Evolutionary conservation across 2,888 invertebrate species (phyloP).

Genomic region (Chelonus formosanus): DNA sequence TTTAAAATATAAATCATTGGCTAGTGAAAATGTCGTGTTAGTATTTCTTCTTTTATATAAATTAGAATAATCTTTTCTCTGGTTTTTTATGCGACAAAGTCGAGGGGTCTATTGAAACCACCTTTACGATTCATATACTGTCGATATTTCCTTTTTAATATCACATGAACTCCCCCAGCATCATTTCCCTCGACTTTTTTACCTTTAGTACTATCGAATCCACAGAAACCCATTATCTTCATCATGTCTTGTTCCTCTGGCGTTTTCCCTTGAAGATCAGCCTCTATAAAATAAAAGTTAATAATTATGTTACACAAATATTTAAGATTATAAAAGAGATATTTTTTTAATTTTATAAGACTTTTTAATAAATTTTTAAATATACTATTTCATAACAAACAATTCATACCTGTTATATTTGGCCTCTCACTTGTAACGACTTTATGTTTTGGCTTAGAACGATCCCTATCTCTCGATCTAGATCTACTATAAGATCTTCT

Average conservation of each 20-base stretch:
- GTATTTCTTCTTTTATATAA: constrained; percentile 1
- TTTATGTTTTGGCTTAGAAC: constrained; percentile 62
- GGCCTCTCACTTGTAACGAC: constrained; percentile 61
- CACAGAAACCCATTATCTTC: constrained; percentile 95
- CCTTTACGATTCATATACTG: constrained; percentile 99
- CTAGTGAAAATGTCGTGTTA: neutral
- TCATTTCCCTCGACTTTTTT: constrained; percentile 96
- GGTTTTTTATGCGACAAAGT: constrained; percentile 83
- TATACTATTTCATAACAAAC: no score
- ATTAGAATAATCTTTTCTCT: neutral
- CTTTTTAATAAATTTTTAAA: neutral
- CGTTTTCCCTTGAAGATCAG: constrained; percentile 89
- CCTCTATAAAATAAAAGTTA: constrained; percentile 68
- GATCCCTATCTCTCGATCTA: constrained; percentile 64
- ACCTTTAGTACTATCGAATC: constrained; percentile 95
- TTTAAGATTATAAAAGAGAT: no score
- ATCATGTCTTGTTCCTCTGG: constrained; percentile 95
- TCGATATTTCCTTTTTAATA: constrained; percentile 93
- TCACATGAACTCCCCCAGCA: constrained; percentile 93
- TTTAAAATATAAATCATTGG: neutral
- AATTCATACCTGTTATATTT: constrained; percentile 55
- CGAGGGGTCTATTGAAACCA: constrained; percentile 97
- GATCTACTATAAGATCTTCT: constrained; percentile 66
- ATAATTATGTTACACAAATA: constrained; percentile 17
- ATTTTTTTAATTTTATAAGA: neutral